Evolutionary conservation across 1,140 invertebrate genomes (phyloP).

Genomic region (Acromyrmex heyeri): DNA sequence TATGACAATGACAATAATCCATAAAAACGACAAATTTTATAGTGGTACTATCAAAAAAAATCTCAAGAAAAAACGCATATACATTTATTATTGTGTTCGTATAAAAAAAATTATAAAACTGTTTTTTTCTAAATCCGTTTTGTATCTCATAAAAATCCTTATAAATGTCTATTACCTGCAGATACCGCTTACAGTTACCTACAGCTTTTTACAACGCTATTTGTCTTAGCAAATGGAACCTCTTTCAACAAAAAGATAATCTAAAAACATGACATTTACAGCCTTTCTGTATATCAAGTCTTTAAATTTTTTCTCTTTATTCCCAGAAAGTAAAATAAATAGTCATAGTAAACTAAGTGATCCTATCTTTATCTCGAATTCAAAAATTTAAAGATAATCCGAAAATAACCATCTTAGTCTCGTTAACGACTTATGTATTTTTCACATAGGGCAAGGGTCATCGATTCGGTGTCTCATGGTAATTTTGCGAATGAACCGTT

Average conservation of each 20-base stretch:
- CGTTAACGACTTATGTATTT: constrained; percentile 53
- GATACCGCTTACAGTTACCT: constrained; percentile 4
- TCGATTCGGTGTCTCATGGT: constrained; percentile 58
- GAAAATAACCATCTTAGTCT: constrained; percentile 14
- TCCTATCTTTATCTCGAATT: constrained; percentile 35
- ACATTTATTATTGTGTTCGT: background rate
- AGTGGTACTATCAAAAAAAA: background rate
- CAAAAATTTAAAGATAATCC: constrained; percentile 38
- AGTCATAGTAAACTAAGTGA: constrained; percentile 4
- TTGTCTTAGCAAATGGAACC: background rate
- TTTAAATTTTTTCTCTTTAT: constrained; percentile 24
- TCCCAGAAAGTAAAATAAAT: constrained; percentile 24
- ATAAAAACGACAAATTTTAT: background rate
- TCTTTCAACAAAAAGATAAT: constrained; percentile 30
- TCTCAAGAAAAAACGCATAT: background rate
- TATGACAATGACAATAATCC: background rate
- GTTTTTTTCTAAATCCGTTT: constrained; percentile 12
- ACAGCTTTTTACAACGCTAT: constrained; percentile 35
- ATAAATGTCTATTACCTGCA: constrained; percentile 49
- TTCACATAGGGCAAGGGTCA: constrained; percentile 5
- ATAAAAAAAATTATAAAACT: background rate
- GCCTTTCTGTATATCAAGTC: constrained; percentile 36
- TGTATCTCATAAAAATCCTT: constrained; percentile 22
- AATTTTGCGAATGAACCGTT: constrained; percentile 72
- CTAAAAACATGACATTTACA: constrained; percentile 27